Evolutionary conservation across 1,140 invertebrate species (phyloP), one percentile per base, ranked within the genome.

Genomic region (Drosophila busckii): DNA sequence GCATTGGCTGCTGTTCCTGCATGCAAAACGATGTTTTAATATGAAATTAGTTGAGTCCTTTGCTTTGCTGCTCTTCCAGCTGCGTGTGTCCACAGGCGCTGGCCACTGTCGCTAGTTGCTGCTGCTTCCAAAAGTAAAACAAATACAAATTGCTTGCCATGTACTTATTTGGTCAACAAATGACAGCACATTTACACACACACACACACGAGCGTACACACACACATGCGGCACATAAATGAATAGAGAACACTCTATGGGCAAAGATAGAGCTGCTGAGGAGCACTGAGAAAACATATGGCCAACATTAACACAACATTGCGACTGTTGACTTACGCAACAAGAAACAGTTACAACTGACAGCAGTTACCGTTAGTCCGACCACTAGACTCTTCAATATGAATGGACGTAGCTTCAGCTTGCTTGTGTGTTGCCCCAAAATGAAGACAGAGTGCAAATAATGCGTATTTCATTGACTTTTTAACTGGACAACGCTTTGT

Each of bases 1-100:
- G 54, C n/a, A n/a, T n/a, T n/a, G 54, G 49, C 31, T 38, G 40
- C 58, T 73, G 70, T 50, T 55, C 59, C 70, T 82, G 75, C 75
- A 82, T 82, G 76, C 75, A 82, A 82, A 82, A 83, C 75, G 75
- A 82, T 82, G 75, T 82, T 82, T 82, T 82, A 82, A 82, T 82
- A 82, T 82, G 69, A 82, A 82, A 82, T 82, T 82, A 82, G 76
- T 82, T 82, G 66, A 82, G 75, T 82, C 75, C 75, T 82, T 82
- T 70, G 70, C 61, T 78, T 71, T 80, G 22, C n/a, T 15, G 20
- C 20, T 32, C 16, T 2, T 17, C 1, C 6, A 7, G 20, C 15
- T 31, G n/a, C 31, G 12, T 20, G 10, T 16, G 13, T 16, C 12
- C 28, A n/a, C n/a, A n/a, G n/a, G n/a, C n/a, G n/a, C n/a, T n/a